Conservation (phyloP, 2,797 vertebrate genomes). For the Calcarius lapponicus region DNA sequence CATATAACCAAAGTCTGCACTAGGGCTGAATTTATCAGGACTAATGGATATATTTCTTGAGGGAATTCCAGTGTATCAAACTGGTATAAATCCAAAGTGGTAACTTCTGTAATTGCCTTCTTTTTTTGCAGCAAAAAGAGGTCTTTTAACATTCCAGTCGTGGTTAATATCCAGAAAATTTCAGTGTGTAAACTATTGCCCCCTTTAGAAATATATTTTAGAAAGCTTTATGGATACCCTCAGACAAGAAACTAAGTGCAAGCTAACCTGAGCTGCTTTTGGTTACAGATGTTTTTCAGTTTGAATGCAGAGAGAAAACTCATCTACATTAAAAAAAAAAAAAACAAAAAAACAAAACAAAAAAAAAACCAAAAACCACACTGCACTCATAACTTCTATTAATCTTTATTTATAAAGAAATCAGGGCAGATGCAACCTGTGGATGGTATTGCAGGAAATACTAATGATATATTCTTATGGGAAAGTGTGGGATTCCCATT, state of each 20-base stretch:
- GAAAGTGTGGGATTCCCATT: background rate
- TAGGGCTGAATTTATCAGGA: background rate
- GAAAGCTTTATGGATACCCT: background rate
- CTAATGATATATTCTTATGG: background rate
- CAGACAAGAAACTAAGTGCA: background rate
- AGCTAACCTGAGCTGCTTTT: background rate
- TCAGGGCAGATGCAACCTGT: background rate
- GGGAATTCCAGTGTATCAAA: background rate
- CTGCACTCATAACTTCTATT: background rate
- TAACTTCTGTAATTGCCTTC: background rate
- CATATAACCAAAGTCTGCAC: background rate
- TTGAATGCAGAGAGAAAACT: background rate
- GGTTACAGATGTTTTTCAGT: background rate
- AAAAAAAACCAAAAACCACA: fast-evolving
- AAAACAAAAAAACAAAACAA: no score
- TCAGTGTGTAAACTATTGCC: background rate
- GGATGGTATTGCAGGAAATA: background rate
- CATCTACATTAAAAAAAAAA: background rate
- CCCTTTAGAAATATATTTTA: background rate
- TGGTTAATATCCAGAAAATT: background rate
- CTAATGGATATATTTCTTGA: background rate
- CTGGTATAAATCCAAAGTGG: background rate
- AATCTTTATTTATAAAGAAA: background rate
- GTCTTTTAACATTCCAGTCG: background rate
- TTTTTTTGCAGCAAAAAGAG: background rate